A percentile compares a stretch with the other conserved stretches of the same genome.
phyloP scores from a whole-genome alignment of 2,888 invertebrate genomes.

The Noctua janthe region DNA sequence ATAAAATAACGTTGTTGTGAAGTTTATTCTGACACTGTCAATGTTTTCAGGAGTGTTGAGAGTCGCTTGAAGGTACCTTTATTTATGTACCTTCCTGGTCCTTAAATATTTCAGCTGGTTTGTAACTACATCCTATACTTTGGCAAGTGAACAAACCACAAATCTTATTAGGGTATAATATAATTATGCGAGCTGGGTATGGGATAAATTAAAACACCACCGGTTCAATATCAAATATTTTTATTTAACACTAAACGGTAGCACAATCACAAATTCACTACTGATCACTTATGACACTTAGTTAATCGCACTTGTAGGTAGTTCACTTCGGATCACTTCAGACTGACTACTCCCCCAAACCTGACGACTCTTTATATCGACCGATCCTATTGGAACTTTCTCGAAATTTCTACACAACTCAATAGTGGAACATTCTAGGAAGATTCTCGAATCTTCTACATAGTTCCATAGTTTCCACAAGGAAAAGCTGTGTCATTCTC shows the following conservation, averaged over 20 bases:
- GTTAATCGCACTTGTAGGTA: not conserved
- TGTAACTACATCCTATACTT: not conserved
- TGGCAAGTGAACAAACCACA: not conserved
- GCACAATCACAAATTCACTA: no score
- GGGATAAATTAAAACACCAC: not conserved
- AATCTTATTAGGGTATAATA: no score
- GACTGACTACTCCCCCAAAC: not conserved
- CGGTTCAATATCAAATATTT: not conserved
- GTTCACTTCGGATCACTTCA: not conserved
- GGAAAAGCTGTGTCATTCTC: not conserved
- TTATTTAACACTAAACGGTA: no score
- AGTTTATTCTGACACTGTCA: slow-evolving; percentile 32
- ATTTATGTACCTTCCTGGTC: not conserved
- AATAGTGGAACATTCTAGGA: not conserved
- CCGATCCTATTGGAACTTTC: not conserved
- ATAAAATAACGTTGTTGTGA: slow-evolving; percentile 67
- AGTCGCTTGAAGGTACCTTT: not conserved
- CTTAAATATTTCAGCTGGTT: not conserved
- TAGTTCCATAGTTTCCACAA: not conserved
- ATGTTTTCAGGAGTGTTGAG: slow-evolving; percentile 8
- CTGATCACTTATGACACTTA: no score
- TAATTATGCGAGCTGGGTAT: not conserved
- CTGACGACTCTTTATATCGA: not conserved
- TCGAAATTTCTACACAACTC: not conserved
- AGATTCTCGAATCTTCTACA: not conserved